A percentile compares a stretch with the other conserved stretches of the same genome.
phyloP scores from a whole-genome alignment of 2,797 vertebrate genomes.

The Lacerta agilis region DNA sequence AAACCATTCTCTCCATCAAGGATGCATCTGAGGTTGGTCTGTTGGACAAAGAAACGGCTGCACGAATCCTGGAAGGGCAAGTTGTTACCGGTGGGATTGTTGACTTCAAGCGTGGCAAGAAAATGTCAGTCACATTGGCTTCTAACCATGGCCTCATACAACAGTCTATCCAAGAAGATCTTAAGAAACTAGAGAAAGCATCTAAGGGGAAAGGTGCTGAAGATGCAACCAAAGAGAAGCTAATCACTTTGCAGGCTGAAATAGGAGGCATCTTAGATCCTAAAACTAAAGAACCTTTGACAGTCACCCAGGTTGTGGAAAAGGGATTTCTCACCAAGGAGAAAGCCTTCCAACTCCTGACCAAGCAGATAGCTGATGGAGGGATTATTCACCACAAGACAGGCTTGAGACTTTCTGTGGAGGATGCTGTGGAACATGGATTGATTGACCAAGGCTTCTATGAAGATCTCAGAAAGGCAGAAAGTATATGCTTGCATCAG shows the following conservation, averaged over 20 bases:
- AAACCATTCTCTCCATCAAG: conserved; percentile 82
- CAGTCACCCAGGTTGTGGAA: conserved; percentile 82
- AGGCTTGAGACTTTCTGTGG: conserved; percentile 87
- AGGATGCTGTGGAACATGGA: conserved; percentile 82
- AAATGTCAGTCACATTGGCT: conserved; percentile 92
- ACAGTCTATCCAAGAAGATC: conserved; percentile 74
- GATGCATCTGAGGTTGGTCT: conserved; percentile 87
- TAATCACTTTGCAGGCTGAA: conserved; percentile 88
- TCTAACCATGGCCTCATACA: conserved; percentile 89
- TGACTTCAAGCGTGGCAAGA: conserved; percentile 89
- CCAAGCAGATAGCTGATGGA: conserved; percentile 89
- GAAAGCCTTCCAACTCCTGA: conserved; percentile 81
- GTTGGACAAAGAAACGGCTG: conserved; percentile 85
- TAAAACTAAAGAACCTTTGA: conserved; percentile 80
- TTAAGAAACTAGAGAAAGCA: conserved; percentile 90
- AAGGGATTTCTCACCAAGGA: conserved; percentile 82
- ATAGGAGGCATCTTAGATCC: conserved; percentile 89
- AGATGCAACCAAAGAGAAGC: conserved; percentile 76
- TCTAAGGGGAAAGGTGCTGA: conserved; percentile 85
- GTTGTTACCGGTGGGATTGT: conserved; percentile 92
- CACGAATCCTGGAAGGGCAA: conserved; percentile 89
- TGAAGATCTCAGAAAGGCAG: conserved; percentile 78
- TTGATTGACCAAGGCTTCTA: conserved; percentile 81
- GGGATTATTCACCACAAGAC: conserved; percentile 91
- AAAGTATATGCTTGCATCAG: conserved; percentile 64